Conservation (phyloP, 2,797 vertebrate genomes). For the Notamacropus eugenii region DNA sequence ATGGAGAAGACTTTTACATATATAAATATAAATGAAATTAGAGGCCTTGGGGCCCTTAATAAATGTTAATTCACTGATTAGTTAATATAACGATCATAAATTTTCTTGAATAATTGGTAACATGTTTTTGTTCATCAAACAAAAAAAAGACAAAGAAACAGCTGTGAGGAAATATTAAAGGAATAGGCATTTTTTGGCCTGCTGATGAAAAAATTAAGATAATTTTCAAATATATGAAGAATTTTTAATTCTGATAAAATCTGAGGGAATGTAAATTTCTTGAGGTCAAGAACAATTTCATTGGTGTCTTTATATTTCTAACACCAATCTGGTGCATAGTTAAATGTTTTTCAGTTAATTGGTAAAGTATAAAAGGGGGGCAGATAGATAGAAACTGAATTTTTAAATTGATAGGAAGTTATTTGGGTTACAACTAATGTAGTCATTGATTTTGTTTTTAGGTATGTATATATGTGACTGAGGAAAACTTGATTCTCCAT, state of each 20-base stretch:
- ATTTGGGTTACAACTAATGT: not conserved
- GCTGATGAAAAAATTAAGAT: not conserved
- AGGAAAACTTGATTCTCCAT: not conserved
- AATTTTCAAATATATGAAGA: constrained; percentile 35
- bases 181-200: constrained; percentile 7
- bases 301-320: not conserved
- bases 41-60: not conserved
- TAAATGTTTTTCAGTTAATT: not conserved
- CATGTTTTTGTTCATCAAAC: not conserved
- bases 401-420: not conserved
- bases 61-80: not conserved
- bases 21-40: not conserved
- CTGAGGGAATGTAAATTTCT: not conserved
- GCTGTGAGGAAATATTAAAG: constrained; percentile 28
- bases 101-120: not conserved
- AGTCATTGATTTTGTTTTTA: not conserved
- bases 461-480: not conserved
- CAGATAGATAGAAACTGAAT: not conserved
- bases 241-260: not conserved
- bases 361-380: not conserved
- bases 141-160: constrained; percentile 1
- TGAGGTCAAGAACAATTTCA: not conserved
- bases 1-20: not conserved
- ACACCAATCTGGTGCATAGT: not conserved
- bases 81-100: not conserved